Evolutionary conservation across 2,888 invertebrate species (phyloP).

Genomic region (Thysanoteuthis rhombus): DNA sequence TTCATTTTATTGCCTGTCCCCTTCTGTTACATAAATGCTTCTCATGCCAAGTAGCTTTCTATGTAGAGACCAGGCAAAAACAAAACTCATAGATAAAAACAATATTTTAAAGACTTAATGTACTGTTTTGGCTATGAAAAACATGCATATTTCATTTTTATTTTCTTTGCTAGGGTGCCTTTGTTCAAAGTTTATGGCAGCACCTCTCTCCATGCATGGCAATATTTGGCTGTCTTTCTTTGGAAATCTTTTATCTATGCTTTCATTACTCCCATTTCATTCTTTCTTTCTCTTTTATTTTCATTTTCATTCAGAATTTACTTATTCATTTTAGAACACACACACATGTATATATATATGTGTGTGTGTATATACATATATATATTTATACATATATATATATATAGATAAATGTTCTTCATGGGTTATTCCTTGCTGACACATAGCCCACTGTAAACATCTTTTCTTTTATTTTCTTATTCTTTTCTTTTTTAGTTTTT

Average conservation of each 20-base stretch:
- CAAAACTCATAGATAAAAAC: not conserved
- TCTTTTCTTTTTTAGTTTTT: not conserved
- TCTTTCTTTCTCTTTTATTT: not conserved
- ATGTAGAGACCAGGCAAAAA: not conserved
- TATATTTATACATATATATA: not conserved
- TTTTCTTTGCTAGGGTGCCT: not conserved
- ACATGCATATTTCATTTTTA: not conserved
- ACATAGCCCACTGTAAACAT: not conserved
- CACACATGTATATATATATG: no score
- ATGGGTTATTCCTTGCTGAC: not conserved
- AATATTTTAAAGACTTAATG: not conserved
- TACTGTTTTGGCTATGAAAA: not conserved
- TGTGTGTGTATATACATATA: no score
- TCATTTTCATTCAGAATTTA: not conserved
- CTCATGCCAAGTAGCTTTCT: not conserved
- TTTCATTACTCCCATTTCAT: not conserved
- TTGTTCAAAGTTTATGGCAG: not conserved
- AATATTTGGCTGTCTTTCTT: not conserved
- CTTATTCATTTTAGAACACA: not conserved
- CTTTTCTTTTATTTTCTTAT: no score
- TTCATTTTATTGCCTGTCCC: not conserved
- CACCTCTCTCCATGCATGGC: not conserved
- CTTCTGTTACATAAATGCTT: not conserved
- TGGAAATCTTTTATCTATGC: not conserved
- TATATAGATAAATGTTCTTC: not conserved